These are phyloP conservation scores for Leistus spinibarbis DNA, from an alignment of 2,888 invertebrate genomes.

Conservation along the genomic window DNA sequence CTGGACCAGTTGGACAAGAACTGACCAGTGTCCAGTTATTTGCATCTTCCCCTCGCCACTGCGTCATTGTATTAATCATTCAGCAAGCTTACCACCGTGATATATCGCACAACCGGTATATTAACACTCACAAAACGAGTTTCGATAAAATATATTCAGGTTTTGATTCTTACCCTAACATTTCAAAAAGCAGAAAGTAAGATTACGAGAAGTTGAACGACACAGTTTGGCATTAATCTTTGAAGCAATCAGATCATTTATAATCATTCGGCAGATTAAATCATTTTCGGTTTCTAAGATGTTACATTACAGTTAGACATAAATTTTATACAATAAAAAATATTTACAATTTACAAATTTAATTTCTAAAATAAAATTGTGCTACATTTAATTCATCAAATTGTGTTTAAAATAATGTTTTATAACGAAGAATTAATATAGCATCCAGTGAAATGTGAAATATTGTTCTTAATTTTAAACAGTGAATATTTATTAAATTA, in stretches of 20 bases:
- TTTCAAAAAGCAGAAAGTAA: constrained; percentile 9
- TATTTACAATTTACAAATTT: background rate
- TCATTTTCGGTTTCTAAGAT: background rate
- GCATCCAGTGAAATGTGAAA: background rate
- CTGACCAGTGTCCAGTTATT: constrained; percentile 27
- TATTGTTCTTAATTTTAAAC: background rate
- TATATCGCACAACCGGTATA: constrained; percentile 15
- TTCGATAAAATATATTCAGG: background rate
- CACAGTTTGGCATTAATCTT: constrained; percentile 18
- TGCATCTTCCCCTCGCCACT: background rate
- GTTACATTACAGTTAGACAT: too few relatives aligned
- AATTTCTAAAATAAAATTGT: background rate
- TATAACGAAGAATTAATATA: too few relatives aligned
- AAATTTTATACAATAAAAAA: too few relatives aligned
- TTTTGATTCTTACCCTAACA: background rate
- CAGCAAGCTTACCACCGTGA: background rate
- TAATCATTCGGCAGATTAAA: background rate
- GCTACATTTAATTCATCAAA: background rate
- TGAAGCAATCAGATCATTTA: constrained; percentile 23
- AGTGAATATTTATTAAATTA: background rate
- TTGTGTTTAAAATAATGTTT: background rate
- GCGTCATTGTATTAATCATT: background rate
- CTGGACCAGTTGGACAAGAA: constrained; percentile 29
- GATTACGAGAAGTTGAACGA: background rate
- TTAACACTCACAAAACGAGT: background rate